Evolutionary conservation across 2,888 invertebrate species (phyloP), one percentile per base, ranked within the genome.

Genomic region (Heteropelma amictum): DNA sequence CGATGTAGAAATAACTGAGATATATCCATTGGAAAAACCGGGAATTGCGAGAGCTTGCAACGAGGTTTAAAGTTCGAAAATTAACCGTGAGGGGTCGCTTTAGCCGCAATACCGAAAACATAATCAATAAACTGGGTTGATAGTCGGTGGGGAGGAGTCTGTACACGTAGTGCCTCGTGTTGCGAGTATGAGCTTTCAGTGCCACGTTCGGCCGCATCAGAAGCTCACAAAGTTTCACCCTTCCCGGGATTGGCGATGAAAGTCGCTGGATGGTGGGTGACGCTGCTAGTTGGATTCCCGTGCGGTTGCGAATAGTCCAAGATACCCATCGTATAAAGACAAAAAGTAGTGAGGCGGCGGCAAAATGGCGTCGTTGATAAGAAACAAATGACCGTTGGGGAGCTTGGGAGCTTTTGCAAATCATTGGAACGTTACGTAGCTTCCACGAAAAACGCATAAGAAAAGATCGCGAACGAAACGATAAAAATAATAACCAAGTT

Each of bases 171-270:
- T 73, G 81, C 77, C 81, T 82, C 81, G 82, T 79, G 79, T 78
- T 73, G 65, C 77, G 73, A 70, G 65, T n/a, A n/a, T 56, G 82
- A 83, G 84, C 83, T 84, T 85, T 85, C 85, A 85, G 85, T 85
- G 78, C 79, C 83, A 82, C 79, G 79, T 81, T 82, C 79, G 81
- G 65, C 81, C 79, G 82, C 85, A 83, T 77, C 77, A 79, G 79
- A 81, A 83, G 83, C 82, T 84, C 79, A 77, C 77, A 58, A 73
- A 72, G 28, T 72, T 75, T 72, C 10, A 23, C 21, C 56, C 53
- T 65, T 54, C 38, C 21, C 56, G 58, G 42, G 58, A 45, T 61
- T 40, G 19, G 45, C 35, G 58, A 40, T 53, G 53, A 33, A 51
- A 63, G 71, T 63, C 64, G 60, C 17, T 33, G 51, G 45, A 45